Evolutionary conservation across 2,888 invertebrate species (phyloP).

Genomic region (Hypolimnas misippus): DNA sequence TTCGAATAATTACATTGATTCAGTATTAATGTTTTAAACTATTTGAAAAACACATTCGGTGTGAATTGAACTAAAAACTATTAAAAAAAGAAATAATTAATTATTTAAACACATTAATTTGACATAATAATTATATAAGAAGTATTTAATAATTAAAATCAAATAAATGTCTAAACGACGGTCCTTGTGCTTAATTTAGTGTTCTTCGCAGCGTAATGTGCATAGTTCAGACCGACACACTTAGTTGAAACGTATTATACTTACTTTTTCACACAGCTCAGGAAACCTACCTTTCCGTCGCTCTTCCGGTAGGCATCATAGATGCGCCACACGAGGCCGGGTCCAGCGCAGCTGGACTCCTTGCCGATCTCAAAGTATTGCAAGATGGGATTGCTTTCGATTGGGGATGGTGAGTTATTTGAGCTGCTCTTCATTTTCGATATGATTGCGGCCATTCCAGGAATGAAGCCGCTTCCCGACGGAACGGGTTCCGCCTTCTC

Average conservation of each 20-base stretch:
- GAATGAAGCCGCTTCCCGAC: constrained; percentile 45
- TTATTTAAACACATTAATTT: too few relatives aligned
- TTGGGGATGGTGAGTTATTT: not conserved
- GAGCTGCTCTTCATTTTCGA: constrained; percentile 37
- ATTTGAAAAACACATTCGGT: too few relatives aligned
- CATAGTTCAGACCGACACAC: too few relatives aligned
- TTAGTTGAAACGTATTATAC: not conserved
- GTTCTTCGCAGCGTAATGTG: too few relatives aligned
- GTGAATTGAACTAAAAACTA: too few relatives aligned
- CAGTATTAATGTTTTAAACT: too few relatives aligned
- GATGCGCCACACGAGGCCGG: constrained; percentile 95
- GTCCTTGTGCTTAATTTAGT: too few relatives aligned
- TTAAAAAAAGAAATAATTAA: too few relatives aligned
- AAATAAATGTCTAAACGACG: too few relatives aligned
- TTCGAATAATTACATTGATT: too few relatives aligned
- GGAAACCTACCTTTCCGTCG: constrained; percentile 92
- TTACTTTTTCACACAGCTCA: not conserved
- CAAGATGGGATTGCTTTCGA: constrained; percentile 91
- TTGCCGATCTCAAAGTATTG: constrained; percentile 94
- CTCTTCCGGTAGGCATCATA: constrained; percentile 94
- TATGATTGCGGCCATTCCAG: constrained; percentile 62
- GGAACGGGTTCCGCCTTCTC: constrained; percentile 43
- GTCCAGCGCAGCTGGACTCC: constrained; percentile 91
- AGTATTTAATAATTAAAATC: too few relatives aligned
- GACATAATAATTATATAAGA: too few relatives aligned